Evolutionary conservation across 23 tunicate genomes (phyloP), one percentile per base, ranked within the genome.

Genomic region (Corella eumyota): DNA sequence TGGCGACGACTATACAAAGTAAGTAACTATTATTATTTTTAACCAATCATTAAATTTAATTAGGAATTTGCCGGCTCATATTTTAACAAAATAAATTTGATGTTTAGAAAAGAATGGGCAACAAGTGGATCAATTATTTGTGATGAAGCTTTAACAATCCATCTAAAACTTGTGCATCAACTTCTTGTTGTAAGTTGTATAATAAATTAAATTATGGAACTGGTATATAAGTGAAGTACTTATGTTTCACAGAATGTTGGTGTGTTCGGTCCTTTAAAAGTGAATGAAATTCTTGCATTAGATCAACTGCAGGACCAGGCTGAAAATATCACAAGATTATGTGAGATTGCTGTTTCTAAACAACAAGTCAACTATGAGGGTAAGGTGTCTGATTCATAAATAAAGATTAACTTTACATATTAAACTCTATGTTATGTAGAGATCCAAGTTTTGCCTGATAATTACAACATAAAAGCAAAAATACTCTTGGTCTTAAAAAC

Each of bases 231-330:
- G n/a, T n/a, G n/a, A n/a, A n/a, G n/a, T n/a, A n/a, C n/a, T n/a
- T n/a, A n/a, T n/a, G n/a, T n/a, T n/a, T n/a, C n/a, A n/a, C n/a
- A 88, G 96, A 69, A 88, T 45, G 62, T 88, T 56, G 87, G 96
- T 0, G 40, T 33, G 2, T 73, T 55, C 35, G 96, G 90, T 6
- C 87, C 87, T 31, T 72, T 88, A 15, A 78, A 75, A 62, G 80
- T 88, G 0, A 60, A 56, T 15, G 81, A 88, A 54, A 29, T 78
- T 6, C 51, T 62, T 5, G 81, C 88, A 1, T 29, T 88, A 3
- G 78, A 88, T 63, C 61, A 68, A 17, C 63, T 88, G 17, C 31
- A 73, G 2, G 61, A 66, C n/a, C 96, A 88, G 50, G 77, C 76
- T 32, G 55, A 72, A 6, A 47, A 56, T 28, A 35, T 88, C 35